Percentiles rank a stretch among this genome's conserved stretches.
Evolutionary conservation across 2,113 vertebrate species (phyloP).

Genomic region (Chroicocephalus ridibundus): DNA sequence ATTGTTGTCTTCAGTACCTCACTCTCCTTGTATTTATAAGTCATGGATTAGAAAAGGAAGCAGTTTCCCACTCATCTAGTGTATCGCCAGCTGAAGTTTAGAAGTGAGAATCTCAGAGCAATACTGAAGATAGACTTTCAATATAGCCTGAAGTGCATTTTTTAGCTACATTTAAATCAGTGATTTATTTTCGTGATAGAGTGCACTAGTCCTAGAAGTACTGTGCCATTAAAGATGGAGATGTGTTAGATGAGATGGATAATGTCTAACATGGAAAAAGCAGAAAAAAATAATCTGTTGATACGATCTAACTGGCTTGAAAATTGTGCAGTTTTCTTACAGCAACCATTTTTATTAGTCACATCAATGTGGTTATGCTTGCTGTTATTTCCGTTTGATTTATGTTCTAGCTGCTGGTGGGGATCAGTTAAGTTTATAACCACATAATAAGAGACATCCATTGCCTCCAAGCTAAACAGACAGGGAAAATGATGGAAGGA

Average conservation of each 20-base stretch:
- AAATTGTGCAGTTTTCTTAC: neutral
- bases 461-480: constrained; percentile 9
- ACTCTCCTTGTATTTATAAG: neutral
- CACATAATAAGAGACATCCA: neutral
- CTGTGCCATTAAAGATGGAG: neutral
- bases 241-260: neutral
- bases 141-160: neutral
- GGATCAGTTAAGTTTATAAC: neutral
- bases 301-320: neutral
- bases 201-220: neutral
- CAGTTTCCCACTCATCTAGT: neutral
- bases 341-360: neutral
- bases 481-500: neutral
- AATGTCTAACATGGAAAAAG: neutral
- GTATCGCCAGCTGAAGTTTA: neutral
- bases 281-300: neutral
- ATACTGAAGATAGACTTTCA: neutral
- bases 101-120: neutral
- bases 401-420: neutral
- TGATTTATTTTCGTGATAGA: neutral
- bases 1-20: neutral
- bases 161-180: neutral
- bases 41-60: neutral
- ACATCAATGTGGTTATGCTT: neutral
- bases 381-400: constrained; percentile 1